Evolutionary conservation across 2,888 invertebrate species (phyloP).

Genomic region (Chloroclysta siterata): DNA sequence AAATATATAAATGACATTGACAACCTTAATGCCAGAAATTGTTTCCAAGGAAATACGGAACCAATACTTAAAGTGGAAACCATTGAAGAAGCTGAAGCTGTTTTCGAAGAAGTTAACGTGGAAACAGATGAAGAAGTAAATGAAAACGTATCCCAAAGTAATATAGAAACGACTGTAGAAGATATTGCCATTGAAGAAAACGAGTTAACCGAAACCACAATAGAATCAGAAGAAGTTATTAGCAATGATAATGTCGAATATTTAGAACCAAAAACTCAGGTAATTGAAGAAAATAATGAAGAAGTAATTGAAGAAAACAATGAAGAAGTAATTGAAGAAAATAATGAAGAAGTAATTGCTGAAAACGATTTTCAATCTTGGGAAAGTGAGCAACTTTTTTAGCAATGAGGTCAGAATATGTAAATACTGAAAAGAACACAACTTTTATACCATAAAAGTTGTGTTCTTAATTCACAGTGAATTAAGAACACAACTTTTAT

Average conservation of each 20-base stretch:
- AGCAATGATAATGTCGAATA: not conserved
- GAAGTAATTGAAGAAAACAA: not conserved
- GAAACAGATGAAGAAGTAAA: not conserved
- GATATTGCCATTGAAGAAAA: constrained; percentile 3
- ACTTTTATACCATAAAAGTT: too few relatives aligned
- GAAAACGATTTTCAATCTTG: constrained; percentile 6
- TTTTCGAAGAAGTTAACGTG: not conserved
- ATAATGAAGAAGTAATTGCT: not conserved
- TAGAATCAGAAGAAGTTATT: constrained; percentile 16
- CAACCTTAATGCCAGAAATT: constrained; percentile 2
- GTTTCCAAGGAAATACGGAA: constrained; percentile 9
- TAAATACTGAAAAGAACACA: too few relatives aligned
- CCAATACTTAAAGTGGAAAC: not conserved
- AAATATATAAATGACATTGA: constrained; percentile 27
- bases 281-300: constrained; percentile 1
- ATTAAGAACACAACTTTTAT: too few relatives aligned
- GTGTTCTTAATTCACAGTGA: too few relatives aligned
- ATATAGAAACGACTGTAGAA: not conserved
- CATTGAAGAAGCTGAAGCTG: not conserved
- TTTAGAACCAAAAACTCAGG: not conserved
- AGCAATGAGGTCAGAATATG: constrained; percentile 6
- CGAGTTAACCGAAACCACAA: constrained; percentile 3
- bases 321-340: not conserved
- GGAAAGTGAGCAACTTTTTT: constrained; percentile 16
- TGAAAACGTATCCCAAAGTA: constrained; percentile 2